phyloP scores from a whole-genome alignment of 2,113 vertebrate species.

The Eulacestoma nigropectus region DNA sequence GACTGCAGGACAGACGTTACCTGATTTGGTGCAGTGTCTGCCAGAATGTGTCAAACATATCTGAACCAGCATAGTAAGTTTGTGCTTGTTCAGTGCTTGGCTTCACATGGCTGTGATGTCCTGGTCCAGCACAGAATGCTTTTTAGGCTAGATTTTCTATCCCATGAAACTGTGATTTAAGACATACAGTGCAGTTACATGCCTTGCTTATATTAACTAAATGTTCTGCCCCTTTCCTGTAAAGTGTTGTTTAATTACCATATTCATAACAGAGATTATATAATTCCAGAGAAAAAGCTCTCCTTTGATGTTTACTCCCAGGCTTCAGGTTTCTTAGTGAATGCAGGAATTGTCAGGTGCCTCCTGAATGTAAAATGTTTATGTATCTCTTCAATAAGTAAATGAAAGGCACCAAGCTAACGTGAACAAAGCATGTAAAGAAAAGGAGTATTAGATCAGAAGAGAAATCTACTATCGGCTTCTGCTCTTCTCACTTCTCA shows the following conservation, averaged over 20 bases:
- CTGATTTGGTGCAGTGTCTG: not conserved
- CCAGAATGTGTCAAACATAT: constrained; percentile 3
- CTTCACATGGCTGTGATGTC: not conserved
- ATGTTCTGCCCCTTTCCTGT: not conserved
- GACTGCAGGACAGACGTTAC: not conserved
- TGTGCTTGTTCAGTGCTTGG: not conserved
- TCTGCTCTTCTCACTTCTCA: not conserved
- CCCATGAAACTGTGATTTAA: not conserved
- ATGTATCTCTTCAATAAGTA: not conserved
- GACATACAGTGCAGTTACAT: not conserved
- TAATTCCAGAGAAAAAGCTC: not conserved
- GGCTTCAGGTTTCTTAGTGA: not conserved
- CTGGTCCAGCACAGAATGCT: not conserved
- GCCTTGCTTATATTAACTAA: not conserved
- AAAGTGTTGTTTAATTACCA: not conserved
- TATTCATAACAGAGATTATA: not conserved
- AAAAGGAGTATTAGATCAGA: not conserved
- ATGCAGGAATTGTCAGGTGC: not conserved
- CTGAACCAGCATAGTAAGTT: not conserved
- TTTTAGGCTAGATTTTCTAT: not conserved
- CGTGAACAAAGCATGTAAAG: not conserved
- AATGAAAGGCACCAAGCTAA: not conserved
- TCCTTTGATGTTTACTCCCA: not conserved
- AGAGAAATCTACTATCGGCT: not conserved
- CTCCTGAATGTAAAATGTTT: constrained; percentile 5